A percentile compares a stretch with the other conserved stretches of the same genome.
phyloP scores from a whole-genome alignment of 2,888 invertebrate species.

The Sminthurides aquaticus region DNA sequence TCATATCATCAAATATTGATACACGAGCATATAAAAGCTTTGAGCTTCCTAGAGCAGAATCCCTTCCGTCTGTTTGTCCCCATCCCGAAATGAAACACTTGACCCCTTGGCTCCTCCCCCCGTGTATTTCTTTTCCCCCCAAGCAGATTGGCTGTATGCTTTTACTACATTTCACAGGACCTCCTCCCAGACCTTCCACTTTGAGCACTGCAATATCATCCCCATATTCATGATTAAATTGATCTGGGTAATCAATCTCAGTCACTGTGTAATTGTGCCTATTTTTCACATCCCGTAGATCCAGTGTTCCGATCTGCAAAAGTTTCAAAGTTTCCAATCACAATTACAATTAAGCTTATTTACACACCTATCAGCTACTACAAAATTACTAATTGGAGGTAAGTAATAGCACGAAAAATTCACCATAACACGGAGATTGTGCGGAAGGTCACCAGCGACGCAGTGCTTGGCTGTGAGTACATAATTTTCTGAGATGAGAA shows the following conservation, averaged over 20 bases:
- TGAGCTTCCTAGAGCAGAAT: background rate
- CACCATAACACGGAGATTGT: background rate
- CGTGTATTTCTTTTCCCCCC: background rate
- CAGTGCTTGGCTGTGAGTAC: background rate
- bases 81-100: background rate
- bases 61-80: background rate
- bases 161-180: no score
- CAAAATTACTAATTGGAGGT: no score
- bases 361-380: no score
- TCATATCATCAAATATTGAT: background rate
- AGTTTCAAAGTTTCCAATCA: no score
- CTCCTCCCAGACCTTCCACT: background rate
- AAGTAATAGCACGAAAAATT: no score
- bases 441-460: background rate
- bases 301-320: no score
- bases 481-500: background rate
- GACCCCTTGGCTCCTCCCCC: background rate
- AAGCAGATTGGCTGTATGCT: background rate
- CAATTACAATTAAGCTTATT: no score
- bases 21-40: background rate
- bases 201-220: background rate
- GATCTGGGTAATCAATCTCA: no score
- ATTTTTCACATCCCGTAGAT: no score
- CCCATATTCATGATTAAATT: no score
- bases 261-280: no score